These are phyloP conservation scores for Lordiphosa clarofinis DNA, from an alignment of 1,140 invertebrate genomes.

Conservation along the genomic window DNA sequence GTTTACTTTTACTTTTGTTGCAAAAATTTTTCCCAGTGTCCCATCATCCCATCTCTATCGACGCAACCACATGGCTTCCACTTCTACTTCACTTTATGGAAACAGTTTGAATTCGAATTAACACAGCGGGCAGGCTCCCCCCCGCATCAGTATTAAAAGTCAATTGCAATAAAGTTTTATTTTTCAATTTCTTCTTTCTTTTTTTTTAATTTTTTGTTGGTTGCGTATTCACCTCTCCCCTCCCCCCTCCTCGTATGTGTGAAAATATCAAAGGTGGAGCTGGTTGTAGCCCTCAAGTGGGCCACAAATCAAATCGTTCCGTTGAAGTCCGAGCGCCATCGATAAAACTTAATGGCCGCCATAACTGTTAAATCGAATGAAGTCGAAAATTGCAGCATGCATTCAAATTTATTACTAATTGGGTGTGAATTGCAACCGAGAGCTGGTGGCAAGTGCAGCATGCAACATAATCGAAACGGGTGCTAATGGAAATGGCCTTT, in stretches of 20 bases:
- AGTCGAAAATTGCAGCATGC: slow-evolving; percentile 38
- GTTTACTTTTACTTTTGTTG: no score
- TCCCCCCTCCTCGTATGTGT: slow-evolving; percentile 41
- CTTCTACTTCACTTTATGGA: slow-evolving; percentile 41
- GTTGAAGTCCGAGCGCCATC: slow-evolving; percentile 50
- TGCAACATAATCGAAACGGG: slow-evolving; percentile 73
- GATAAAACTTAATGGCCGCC: slow-evolving; percentile 75
- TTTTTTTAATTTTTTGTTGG: slow-evolving; percentile 7
- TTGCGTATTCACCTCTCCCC: slow-evolving; percentile 51
- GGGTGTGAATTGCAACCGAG: slow-evolving; percentile 67
- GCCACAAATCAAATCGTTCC: slow-evolving; percentile 64
- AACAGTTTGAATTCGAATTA: slow-evolving; percentile 77
- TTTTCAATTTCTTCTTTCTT: slow-evolving; percentile 16
- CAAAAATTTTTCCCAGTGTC: no score
- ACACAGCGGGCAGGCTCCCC: slow-evolving; percentile 60
- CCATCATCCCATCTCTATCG: slow-evolving; percentile 36
- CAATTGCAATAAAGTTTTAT: slow-evolving; percentile 73
- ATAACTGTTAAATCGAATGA: slow-evolving; percentile 69
- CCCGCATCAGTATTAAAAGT: slow-evolving; percentile 61
- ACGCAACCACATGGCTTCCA: slow-evolving; percentile 39
- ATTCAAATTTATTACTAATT: slow-evolving; percentile 79
- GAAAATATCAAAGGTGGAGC: slow-evolving; percentile 68
- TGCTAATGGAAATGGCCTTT: slow-evolving; percentile 74
- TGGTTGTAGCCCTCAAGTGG: slow-evolving; percentile 48
- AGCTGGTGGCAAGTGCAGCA: slow-evolving; percentile 47